These are phyloP conservation scores for Lepidurus apus DNA, from an alignment of 1,140 invertebrate genomes.

Conservation along the genomic window DNA sequence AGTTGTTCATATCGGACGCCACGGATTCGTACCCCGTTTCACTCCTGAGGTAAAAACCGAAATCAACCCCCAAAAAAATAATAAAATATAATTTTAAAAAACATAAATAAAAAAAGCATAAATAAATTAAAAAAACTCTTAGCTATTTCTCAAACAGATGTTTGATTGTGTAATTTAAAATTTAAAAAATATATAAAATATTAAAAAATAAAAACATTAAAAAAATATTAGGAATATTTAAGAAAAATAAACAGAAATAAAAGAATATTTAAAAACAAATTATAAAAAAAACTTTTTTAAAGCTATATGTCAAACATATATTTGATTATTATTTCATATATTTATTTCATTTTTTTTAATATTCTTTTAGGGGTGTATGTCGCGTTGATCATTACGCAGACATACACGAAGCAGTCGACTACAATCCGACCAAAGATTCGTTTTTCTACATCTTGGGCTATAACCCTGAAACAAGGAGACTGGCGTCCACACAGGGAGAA, in stretches of 20 bases:
- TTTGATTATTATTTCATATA: no score
- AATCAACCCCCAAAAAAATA: neutral
- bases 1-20: constrained; percentile 53
- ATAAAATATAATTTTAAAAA: no score
- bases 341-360: neutral
- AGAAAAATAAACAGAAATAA: neutral
- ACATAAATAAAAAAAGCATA: no score
- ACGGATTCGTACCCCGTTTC: constrained; percentile 53
- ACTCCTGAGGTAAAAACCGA: constrained; percentile 45
- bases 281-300: neutral
- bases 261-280: neutral
- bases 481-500: constrained; percentile 83
- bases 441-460: constrained; percentile 54
- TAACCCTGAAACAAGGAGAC: constrained; percentile 57
- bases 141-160: neutral
- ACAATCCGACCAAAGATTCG: constrained; percentile 43
- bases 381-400: constrained; percentile 51
- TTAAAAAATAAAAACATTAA: neutral
- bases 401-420: constrained; percentile 47
- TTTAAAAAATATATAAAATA: neutral
- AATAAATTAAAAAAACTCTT: neutral
- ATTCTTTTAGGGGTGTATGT: constrained; percentile 48
- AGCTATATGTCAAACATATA: neutral
- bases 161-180: neutral
- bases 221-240: no score